Conservation (phyloP, 2,888 invertebrate genomes). For the Megalurothrips usitatus region DNA sequence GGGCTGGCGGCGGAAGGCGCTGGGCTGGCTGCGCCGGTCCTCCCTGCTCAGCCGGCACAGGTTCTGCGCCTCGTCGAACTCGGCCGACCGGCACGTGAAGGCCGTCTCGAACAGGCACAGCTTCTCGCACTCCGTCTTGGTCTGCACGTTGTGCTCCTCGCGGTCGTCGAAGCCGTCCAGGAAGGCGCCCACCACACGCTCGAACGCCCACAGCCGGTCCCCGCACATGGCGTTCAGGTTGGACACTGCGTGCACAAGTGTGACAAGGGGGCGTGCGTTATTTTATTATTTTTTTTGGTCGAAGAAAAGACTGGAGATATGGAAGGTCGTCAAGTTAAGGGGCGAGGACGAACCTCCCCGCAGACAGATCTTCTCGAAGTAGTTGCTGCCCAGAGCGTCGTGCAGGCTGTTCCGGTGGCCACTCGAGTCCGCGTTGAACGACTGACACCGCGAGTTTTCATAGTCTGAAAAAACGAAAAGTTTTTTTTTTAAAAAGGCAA, state of each 20-base stretch:
- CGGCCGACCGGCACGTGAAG: conserved; percentile 52
- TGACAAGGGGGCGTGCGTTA: conserved; percentile 1
- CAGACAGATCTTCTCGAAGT: conserved; percentile 47
- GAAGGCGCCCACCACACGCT: conserved; percentile 48
- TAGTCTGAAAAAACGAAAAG: conserved; percentile 42
- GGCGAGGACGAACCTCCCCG: conserved; percentile 42
- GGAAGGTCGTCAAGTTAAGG: too few relatives aligned
- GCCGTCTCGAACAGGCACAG: conserved; percentile 50
- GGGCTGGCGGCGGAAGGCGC: conserved; percentile 46
- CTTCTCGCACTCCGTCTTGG: conserved; percentile 48
- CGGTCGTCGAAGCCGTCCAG: conserved; percentile 48
- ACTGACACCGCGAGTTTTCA: conserved; percentile 45
- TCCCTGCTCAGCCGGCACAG: conserved; percentile 50
- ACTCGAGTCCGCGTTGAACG: conserved; percentile 44
- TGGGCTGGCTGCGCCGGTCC: conserved; percentile 51
- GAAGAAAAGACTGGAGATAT: not conserved
- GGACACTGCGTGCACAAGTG: conserved; percentile 40
- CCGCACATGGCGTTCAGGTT: conserved; percentile 46
- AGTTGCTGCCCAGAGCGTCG: conserved; percentile 45
- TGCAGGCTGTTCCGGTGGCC: conserved; percentile 43
- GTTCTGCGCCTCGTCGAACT: conserved; percentile 49
- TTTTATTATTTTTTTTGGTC: too few relatives aligned
- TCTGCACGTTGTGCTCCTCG: conserved; percentile 44
- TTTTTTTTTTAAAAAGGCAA: not conserved
- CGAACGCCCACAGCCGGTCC: conserved; percentile 50